Evolutionary conservation across 2,797 vertebrate genomes (phyloP).

Genomic region (Picus viridis): DNA sequence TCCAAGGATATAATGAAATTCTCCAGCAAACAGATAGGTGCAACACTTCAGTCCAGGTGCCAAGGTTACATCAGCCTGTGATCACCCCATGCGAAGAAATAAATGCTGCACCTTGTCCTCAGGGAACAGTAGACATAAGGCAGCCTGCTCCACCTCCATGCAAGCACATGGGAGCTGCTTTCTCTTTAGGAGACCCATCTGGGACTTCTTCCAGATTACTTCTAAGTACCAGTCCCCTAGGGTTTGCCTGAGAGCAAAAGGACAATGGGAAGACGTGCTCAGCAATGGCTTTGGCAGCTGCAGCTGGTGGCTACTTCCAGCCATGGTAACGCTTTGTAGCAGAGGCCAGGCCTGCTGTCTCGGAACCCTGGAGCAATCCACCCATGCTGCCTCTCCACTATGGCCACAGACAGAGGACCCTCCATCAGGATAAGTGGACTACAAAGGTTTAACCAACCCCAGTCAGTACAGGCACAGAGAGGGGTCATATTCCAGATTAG

Average conservation of each 20-base stretch:
- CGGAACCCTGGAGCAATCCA: neutral
- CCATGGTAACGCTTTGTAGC: accelerated
- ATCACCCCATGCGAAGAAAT: accelerated
- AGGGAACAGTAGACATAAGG: neutral
- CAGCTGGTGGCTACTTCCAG: neutral
- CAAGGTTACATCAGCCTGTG: neutral
- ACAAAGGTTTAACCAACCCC: neutral
- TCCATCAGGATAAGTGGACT: neutral
- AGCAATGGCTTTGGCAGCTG: neutral
- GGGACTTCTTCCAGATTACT: neutral
- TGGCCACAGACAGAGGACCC: neutral
- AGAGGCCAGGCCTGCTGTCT: neutral
- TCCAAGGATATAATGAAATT: neutral
- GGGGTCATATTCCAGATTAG: neutral
- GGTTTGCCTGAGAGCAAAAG: neutral
- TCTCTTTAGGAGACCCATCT: neutral
- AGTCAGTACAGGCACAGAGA: neutral
- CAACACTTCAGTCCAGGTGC: neutral
- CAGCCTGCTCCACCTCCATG: neutral
- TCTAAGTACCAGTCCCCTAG: neutral
- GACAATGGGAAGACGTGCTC: neutral
- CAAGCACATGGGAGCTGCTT: accelerated
- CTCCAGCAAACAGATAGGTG: neutral
- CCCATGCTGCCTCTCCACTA: accelerated
- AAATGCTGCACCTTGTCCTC: neutral